Base-by-base conservation (phyloP, 2,113 vertebrate genomes). In the Oryzias celebensis region DNA sequence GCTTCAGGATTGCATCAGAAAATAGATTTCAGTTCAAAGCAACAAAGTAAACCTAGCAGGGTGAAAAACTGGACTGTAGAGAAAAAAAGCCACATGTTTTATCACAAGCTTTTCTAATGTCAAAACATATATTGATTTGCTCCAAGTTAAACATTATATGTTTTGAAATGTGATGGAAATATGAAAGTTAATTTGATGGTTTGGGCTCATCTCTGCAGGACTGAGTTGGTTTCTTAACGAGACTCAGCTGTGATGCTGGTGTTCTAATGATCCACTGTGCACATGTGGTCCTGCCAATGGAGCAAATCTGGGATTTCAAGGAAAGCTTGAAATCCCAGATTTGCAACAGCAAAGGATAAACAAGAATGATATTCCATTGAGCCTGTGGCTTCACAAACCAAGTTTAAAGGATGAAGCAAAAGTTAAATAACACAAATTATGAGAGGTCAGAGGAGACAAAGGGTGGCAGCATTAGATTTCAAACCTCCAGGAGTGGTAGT, bases 1-100 rank as follows among this genome's bases (percentile, higher is more conserved):
- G 7, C 53, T 52, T 31, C 1, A 0, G 18, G 48, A 31, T 68
- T 75, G 53, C 67, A 51, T 68, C 72, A 68, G 22, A 65, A 52
- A 62, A 58, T 5, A 53, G 41, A 48, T 63, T 62, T 59, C 16
- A 64, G 54, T 16, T 51, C 54, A 50, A 26, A 49, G 24, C 43
- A 65, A 14, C 22, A 0, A 26, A 16, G 2, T 53, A n/a, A 67
- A 36, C 3, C 24, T 3, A 54, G 8, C n/a, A 54, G 18, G 5
- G 12, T 46, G n/a, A 12, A 47, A 17, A 48, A 3, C 5, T 4
- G 16, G 36, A 36, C 45, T 20, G 1, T 36, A 12, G 58, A 54
- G 18, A 16, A 55, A 23, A 0, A 4, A 17, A 13, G 50, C 53
- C 36, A 36, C 36, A 36, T 36, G 36, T 36, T 36, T 36, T 28